Evolutionary conservation across 2,888 invertebrate genomes (phyloP).

Genomic region (Xiphydria camelus): DNA sequence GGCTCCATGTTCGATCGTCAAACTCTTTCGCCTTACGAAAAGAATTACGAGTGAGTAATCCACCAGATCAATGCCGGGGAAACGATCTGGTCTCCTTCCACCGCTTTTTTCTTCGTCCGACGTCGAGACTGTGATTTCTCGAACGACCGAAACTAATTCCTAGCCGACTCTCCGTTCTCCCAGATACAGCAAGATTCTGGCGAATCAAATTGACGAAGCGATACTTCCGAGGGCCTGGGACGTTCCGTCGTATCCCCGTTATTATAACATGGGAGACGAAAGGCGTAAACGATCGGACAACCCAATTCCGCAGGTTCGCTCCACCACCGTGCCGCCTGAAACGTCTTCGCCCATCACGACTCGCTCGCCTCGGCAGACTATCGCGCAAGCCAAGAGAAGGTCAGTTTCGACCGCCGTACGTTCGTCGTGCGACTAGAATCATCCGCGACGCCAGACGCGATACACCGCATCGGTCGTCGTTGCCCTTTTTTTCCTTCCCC

Average conservation of each 20-base stretch:
- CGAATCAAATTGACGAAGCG: conserved; percentile 41
- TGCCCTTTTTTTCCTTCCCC: too few relatives aligned
- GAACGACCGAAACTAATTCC: background rate
- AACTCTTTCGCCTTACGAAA: conserved; percentile 31
- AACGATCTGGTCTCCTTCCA: too few relatives aligned
- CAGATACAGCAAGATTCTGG: conserved; percentile 45
- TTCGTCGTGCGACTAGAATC: too few relatives aligned
- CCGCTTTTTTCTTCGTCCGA: too few relatives aligned
- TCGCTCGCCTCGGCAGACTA: conserved; percentile 19
- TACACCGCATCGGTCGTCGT: too few relatives aligned
- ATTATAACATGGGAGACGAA: conserved; percentile 38
- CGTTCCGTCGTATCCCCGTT: conserved; percentile 36
- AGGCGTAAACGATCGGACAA: conserved; percentile 48
- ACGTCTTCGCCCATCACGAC: conserved; percentile 22
- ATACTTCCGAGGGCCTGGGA: conserved; percentile 38
- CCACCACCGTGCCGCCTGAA: conserved; percentile 24
- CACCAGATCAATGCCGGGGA: too few relatives aligned
- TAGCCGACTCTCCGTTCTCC: background rate
- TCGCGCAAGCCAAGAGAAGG: conserved; percentile 30
- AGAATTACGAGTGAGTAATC: conserved; percentile 45
- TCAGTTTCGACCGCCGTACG: too few relatives aligned
- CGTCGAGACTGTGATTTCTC: too few relatives aligned
- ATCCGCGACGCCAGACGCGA: too few relatives aligned
- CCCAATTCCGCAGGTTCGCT: conserved; percentile 8
- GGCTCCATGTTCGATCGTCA: conserved; percentile 34